phyloP scores from a whole-genome alignment of 2,888 invertebrate genomes.

The Cosmia pyralina region DNA sequence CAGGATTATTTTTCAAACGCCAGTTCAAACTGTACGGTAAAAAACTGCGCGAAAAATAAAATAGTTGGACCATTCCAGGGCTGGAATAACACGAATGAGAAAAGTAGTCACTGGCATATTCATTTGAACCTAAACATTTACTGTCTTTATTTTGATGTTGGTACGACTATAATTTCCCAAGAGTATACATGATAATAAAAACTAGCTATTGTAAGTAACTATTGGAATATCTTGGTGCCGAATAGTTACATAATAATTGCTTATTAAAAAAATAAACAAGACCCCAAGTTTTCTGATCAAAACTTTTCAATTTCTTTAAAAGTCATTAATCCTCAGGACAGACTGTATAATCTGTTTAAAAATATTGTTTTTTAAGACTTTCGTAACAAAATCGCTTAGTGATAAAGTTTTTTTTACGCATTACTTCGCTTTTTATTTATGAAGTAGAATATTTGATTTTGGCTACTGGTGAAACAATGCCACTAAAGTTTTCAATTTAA shows the following conservation, averaged over 20 bases:
- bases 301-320: conserved; percentile 26
- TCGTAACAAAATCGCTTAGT: conserved; percentile 4
- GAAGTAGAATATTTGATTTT: not conserved
- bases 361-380: conserved; percentile 25
- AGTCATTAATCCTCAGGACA: conserved; percentile 22
- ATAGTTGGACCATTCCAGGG: not conserved
- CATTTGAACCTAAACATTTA: conserved; percentile 1
- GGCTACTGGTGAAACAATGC: not conserved
- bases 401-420: conserved; percentile 4
- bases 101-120: conserved; percentile 4
- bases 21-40: not conserved
- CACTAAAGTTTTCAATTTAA: too few species aligned
- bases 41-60: not conserved
- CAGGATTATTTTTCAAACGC: conserved; percentile 20
- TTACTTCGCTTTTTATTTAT: not conserved
- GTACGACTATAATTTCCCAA: conserved; percentile 14
- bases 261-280: conserved; percentile 1
- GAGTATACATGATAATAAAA: conserved; percentile 9
- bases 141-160: conserved; percentile 18
- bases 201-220: not conserved
- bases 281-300: not conserved
- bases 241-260: not conserved
- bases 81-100: conserved; percentile 1
- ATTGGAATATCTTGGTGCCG: not conserved
- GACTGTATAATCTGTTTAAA: conserved; percentile 25